Evolutionary conservation across 2,113 vertebrate genomes (phyloP), one percentile per base, ranked within the genome.

Genomic region (Perca schrenkii): DNA sequence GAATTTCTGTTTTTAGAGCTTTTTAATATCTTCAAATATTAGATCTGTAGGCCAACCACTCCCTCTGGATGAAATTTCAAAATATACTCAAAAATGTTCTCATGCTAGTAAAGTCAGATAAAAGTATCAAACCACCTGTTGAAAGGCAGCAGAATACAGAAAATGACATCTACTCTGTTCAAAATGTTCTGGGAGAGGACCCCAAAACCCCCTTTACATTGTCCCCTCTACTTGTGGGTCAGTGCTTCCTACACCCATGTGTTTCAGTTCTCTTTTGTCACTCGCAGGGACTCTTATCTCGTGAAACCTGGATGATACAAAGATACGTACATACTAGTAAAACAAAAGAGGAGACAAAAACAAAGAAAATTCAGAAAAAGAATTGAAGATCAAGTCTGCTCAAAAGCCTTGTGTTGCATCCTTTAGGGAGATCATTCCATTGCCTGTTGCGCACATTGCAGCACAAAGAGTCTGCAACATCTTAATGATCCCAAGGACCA

Each of bases 401-500:
- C 73, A 63, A 84, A 88, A 78, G 52, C 2, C 40, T 63, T 1
- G 1, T 67, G 62, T 60, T 13, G 10, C 22, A 43, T 43, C 61
- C 85, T 82, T 50, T 53, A 25, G 79, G 66, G 71, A 69, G 54
- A 36, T 47, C 4, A 22, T 61, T 70, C 28, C 36, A 53, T 12
- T 2, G 28, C 71, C 28, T 79, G 74, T 82, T 75, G 76, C 1
- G 3, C 50, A 64, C 71, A 76, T 13, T 60, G 85, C 73, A 73
- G 14, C 78, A 84, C 65, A 80, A 77, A 83, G 62, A 74, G 6
- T 54, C 36, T 69, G 28, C 21, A 46, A 19, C 17, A 63, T 84
- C 66, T 58, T 78, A 80, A 83, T 80, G 80, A 88, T 74, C 65
- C 52, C 77, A 54, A 83, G n/a, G n/a, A 86, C 65, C 50, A 57